Percentiles rank a stretch among this genome's conserved stretches.
phyloP scores from a whole-genome alignment of 2,888 invertebrate genomes.

The Drosophila hawaiiensis region DNA sequence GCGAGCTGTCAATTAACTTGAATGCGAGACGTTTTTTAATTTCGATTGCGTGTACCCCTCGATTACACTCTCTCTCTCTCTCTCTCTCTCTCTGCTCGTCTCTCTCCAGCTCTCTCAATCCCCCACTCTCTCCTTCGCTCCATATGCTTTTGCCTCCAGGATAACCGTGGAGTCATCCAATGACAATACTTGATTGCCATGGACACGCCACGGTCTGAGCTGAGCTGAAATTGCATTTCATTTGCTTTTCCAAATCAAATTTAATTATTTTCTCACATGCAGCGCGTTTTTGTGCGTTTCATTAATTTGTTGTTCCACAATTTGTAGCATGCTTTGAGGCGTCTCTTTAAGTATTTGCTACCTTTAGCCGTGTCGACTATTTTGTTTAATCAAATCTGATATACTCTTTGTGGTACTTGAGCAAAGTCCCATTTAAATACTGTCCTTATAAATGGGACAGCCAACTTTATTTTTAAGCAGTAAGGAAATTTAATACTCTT shows the following conservation, averaged over 20 bases:
- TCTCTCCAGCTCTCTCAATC: neutral
- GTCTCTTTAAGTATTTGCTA: slow-evolving; percentile 17
- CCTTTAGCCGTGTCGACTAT: neutral
- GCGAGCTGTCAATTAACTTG: slow-evolving; percentile 82
- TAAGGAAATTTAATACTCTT: neutral
- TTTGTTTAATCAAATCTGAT: neutral
- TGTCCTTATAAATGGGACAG: neutral
- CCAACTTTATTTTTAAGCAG: neutral
- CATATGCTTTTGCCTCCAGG: neutral
- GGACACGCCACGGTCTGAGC: slow-evolving; percentile 60
- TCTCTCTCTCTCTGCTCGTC: neutral
- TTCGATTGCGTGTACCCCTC: slow-evolving; percentile 60
- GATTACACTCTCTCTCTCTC: neutral
- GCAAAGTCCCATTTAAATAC: neutral
- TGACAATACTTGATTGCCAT: slow-evolving; percentile 81
- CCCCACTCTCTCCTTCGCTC: neutral
- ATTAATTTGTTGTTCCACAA: slow-evolving; percentile 33
- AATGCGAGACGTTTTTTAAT: slow-evolving; percentile 80
- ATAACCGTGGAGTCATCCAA: slow-evolving; percentile 77
- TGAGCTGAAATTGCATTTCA: slow-evolving; percentile 34
- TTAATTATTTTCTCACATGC: slow-evolving; percentile 83
- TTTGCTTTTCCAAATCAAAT: slow-evolving; percentile 66
- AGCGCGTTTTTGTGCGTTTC: slow-evolving; percentile 67
- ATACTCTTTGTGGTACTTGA: neutral
- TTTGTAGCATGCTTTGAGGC: slow-evolving; percentile 71